Conservation (phyloP, 2,113 vertebrate species). For the Okapia johnstoni region DNA sequence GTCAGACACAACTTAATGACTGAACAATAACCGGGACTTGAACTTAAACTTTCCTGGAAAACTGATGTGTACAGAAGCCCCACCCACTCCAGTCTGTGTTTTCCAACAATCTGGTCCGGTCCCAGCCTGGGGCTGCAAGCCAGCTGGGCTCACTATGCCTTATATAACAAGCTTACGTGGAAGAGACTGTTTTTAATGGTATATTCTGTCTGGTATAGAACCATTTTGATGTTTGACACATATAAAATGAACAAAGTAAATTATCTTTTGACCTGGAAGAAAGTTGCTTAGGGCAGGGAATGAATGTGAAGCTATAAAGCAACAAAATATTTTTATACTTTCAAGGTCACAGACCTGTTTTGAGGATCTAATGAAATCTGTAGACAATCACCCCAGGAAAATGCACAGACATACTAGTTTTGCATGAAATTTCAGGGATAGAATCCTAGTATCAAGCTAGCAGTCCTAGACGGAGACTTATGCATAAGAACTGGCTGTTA, state of each 20-base stretch:
- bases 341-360: not conserved
- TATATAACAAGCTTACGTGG: not conserved
- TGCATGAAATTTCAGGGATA: not conserved
- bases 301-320: not conserved
- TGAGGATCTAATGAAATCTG: not conserved
- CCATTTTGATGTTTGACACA: constrained; percentile 2
- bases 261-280: not conserved
- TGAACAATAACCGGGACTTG: not conserved
- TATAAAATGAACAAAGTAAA: constrained; percentile 7
- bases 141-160: not conserved
- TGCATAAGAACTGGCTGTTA: not conserved
- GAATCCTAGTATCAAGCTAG: not conserved
- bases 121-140: not conserved
- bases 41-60: not conserved
- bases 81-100: not conserved
- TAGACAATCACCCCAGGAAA: not conserved
- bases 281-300: not conserved
- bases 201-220: not conserved
- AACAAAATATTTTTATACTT: not conserved
- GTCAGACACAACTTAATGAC: not conserved
- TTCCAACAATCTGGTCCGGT: not conserved
- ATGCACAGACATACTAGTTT: not conserved
- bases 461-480: not conserved
- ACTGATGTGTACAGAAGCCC: not conserved
- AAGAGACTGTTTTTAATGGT: not conserved